Conservation (phyloP, 2,888 invertebrate species). For the Parthenolecanium corni region DNA sequence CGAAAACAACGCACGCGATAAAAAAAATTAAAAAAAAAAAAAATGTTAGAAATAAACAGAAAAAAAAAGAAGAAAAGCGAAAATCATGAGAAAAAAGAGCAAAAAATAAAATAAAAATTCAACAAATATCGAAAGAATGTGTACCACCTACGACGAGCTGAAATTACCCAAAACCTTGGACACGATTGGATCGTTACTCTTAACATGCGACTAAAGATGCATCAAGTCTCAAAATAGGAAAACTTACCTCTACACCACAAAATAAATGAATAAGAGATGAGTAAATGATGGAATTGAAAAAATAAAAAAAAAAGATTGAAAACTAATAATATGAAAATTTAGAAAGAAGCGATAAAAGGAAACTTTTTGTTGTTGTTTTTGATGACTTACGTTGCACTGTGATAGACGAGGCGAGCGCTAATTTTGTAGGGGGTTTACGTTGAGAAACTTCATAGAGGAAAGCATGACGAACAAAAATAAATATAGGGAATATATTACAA, state of each 20-base stretch:
- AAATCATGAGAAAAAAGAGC: background rate
- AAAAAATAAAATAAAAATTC: background rate
- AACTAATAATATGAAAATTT: no score
- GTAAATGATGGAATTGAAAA: no score
- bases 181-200: background rate
- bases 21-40: background rate
- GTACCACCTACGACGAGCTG: background rate
- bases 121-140: background rate
- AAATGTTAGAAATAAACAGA: background rate
- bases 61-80: no score
- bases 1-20: background rate
- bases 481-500: background rate
- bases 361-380: no score
- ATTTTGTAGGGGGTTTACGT: conserved; percentile 36
- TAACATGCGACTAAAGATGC: no score
- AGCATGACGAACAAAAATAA: conserved; percentile 25
- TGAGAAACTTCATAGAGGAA: conserved; percentile 33
- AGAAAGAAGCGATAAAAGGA: background rate
- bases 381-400: conserved; percentile 24
- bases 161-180: background rate
- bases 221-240: background rate
- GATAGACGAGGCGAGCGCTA: conserved; percentile 34
- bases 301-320: no score
- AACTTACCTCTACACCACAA: background rate
- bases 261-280: background rate